Conservation (phyloP, 2,113 vertebrate genomes). For the Lutjanus erythropterus region DNA sequence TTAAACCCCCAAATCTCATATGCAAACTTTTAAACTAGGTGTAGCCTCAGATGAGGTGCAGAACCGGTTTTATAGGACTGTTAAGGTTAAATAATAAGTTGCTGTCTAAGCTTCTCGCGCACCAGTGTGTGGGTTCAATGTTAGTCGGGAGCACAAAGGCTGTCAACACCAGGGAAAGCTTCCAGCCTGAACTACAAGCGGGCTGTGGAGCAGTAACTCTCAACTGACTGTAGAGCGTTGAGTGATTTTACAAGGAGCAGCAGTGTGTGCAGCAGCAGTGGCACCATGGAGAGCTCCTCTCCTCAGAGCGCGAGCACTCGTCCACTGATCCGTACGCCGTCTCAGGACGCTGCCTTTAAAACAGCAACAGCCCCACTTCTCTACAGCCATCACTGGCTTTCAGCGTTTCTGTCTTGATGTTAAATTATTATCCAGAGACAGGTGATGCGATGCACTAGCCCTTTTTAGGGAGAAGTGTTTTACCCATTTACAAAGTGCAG, state of each 20-base stretch:
- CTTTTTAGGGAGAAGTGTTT: slow-evolving; percentile 5
- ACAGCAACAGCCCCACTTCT: slow-evolving; percentile 21
- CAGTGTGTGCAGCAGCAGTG: slow-evolving; percentile 53
- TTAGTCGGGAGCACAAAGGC: slow-evolving; percentile 26
- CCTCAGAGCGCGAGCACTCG: slow-evolving; percentile 36
- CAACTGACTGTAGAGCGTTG: slow-evolving; percentile 36
- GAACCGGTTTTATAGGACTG: slow-evolving; percentile 11
- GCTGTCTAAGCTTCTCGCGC: background rate
- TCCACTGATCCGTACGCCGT: slow-evolving; percentile 45
- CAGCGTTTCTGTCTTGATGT: background rate
- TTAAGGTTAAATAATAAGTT: slow-evolving; percentile 45
- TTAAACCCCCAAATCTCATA: slow-evolving; percentile 35
- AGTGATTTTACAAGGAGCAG: slow-evolving; percentile 67
- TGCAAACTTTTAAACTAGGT: slow-evolving; percentile 23
- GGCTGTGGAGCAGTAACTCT: slow-evolving; percentile 61
- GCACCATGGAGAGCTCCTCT: slow-evolving; percentile 63
- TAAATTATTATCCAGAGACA: slow-evolving; percentile 30
- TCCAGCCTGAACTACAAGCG: slow-evolving; percentile 38
- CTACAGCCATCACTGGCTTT: background rate
- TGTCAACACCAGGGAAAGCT: slow-evolving; percentile 39
- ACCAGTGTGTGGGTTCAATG: slow-evolving; percentile 20
- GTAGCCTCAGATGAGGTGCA: slow-evolving; percentile 12
- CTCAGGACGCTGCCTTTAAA: slow-evolving; percentile 52
- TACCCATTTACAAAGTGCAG: background rate
- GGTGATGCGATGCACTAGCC: background rate